Conservation (phyloP, 2,797 vertebrate species). For the Danio albolineatus region DNA sequence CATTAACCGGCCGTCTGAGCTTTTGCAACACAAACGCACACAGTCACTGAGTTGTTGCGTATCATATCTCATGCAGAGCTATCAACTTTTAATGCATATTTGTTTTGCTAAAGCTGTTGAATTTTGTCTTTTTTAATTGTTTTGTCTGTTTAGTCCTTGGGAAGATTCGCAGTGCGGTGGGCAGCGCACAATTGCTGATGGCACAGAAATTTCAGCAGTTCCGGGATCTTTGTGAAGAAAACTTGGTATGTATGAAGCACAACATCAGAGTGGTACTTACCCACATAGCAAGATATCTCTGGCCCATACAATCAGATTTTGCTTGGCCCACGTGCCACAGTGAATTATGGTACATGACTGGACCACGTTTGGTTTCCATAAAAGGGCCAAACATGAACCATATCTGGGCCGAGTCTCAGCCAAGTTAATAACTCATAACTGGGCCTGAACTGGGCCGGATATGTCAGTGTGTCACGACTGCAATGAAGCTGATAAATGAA, state of each 20-base stretch:
- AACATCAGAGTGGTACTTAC: constrained; percentile 43
- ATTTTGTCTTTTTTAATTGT: not conserved
- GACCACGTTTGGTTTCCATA: too few species aligned
- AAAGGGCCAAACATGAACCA: too few species aligned
- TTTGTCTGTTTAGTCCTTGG: constrained; percentile 85
- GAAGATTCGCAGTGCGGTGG: constrained; percentile 96
- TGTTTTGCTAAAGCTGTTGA: not conserved
- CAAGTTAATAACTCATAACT: too few species aligned
- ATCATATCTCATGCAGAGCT: not conserved
- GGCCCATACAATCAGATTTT: too few species aligned
- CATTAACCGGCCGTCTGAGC: constrained; percentile 31
- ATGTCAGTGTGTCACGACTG: too few species aligned
- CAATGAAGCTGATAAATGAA: too few species aligned
- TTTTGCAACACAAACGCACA: not conserved
- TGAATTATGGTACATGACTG: too few species aligned
- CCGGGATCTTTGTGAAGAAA: constrained; percentile 97
- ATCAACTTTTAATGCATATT: not conserved
- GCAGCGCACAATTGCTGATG: constrained; percentile 97
- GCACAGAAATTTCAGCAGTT: constrained; percentile 99
- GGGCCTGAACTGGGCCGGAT: too few species aligned
- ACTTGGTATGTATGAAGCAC: constrained; percentile 89
- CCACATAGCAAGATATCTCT: too few species aligned
- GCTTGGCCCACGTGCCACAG: too few species aligned
- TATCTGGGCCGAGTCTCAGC: too few species aligned
- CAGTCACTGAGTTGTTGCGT: constrained; percentile 23